A percentile compares a stretch with the other conserved stretches of the same genome.
Conservation (phyloP, 2,888 invertebrate genomes). For the Cantharis rufa region DNA sequence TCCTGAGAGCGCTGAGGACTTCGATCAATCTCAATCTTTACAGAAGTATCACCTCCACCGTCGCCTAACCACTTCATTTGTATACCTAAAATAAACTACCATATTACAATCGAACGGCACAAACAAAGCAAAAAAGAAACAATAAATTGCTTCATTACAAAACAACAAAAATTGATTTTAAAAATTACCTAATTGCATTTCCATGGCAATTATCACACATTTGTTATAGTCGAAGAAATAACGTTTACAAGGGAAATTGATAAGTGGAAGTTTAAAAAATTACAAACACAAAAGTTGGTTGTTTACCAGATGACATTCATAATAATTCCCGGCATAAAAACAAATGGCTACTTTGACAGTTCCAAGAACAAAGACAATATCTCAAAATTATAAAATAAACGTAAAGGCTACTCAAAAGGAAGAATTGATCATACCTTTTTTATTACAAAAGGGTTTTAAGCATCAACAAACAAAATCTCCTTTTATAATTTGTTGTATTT, state of each 20-base stretch:
- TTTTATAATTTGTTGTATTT: constrained; percentile 57
- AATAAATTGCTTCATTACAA: not conserved
- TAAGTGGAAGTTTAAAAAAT: constrained; percentile 15
- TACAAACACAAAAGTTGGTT: constrained; percentile 41
- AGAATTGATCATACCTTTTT: constrained; percentile 47
- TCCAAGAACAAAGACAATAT: constrained; percentile 59
- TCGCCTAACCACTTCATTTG: constrained; percentile 81
- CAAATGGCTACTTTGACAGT: constrained; percentile 63
- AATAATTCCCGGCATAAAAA: constrained; percentile 55
- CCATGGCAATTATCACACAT: not conserved
- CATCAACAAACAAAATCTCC: constrained; percentile 55
- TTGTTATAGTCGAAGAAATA: not conserved
- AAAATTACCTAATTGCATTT: constrained; percentile 1
- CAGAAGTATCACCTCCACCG: constrained; percentile 67
- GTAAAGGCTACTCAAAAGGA: constrained; percentile 9
- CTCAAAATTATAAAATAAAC: not conserved
- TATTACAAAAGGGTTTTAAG: constrained; percentile 43
- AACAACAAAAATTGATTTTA: not conserved
- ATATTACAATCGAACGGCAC: not conserved
- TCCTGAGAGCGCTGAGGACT: constrained; percentile 78
- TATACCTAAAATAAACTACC: constrained; percentile 41
- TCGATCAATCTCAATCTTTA: constrained; percentile 66
- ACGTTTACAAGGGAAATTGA: constrained; percentile 28
- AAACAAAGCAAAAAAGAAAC: not conserved
- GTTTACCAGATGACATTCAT: constrained; percentile 55